Evolutionary conservation across 30 jellyfish, hydroid and myxozoan genomes (phyloP), one percentile per base, ranked within the genome.

Genomic region (Rhopilema esculentum): DNA sequence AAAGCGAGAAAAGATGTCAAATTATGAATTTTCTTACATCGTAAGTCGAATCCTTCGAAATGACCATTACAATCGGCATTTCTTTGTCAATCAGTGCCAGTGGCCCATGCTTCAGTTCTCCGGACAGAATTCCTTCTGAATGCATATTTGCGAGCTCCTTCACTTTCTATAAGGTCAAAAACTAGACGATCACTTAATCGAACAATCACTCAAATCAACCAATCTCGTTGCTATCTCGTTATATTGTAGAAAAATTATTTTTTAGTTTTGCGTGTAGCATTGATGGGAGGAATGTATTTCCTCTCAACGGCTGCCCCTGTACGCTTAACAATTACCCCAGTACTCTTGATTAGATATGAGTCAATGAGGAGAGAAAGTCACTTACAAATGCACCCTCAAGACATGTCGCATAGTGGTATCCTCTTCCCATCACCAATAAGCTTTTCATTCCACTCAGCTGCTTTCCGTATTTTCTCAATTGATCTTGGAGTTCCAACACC

Each of bases 51-150:
- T 89, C 99, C 25, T 81, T 80, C 49, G 91, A 82, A 24, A 94
- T 80, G 72, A 94, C 81, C 97, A 94, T 88, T 31, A 93, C 79
- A 22, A 93, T 75, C 0, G 98, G 98, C 92, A 89, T 85, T 6
- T 94, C 93, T 57, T 94, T 86, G 49, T 94, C 99, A 57, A 94
- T 87, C 67, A 94, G 68, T 18, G 99, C 99, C 63, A 94, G 69
- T 61, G 99, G 96, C 31, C 99, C 99, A 66, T 94, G 99, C 72
- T 94, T 94, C 66, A 94, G 90, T 84, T 94, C 99, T 24, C 99
- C 99, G 17, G 99, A 88, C 8, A 82, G 96, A 33, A 94, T 94
- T 8, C 99, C 99, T 80, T 94, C 99, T 4, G 97, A 83, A 67
- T 94, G 99, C 83, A 94, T 75, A 61, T 94, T 30, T 16, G 99